A percentile compares a stretch with the other conserved stretches of the same genome.
Conservation (phyloP, 2,797 vertebrate genomes). For the Spinibarbus caldwelli region DNA sequence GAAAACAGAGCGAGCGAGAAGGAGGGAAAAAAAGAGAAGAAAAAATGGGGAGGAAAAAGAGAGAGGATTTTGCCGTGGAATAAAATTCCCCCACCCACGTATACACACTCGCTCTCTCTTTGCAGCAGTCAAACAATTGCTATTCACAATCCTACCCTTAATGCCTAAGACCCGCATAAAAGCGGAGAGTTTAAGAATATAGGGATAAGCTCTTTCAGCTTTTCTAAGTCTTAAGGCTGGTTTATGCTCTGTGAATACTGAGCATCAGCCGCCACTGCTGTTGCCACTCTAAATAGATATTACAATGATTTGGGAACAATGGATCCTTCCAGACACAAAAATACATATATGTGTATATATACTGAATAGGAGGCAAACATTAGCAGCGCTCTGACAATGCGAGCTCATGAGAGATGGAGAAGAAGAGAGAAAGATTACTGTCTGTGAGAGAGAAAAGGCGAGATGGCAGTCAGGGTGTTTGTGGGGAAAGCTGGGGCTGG, state of each 20-base stretch:
- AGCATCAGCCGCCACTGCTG: slow-evolving; percentile 81
- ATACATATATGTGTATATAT: slow-evolving; percentile 82
- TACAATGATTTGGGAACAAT: slow-evolving; percentile 89
- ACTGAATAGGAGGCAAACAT: slow-evolving; percentile 82
- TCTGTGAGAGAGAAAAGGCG: slow-evolving; percentile 80
- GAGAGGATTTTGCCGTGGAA: slow-evolving; percentile 78
- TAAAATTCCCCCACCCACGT: slow-evolving; percentile 84
- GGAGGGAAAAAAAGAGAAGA: background rate
- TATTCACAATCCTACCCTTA: slow-evolving; percentile 88
- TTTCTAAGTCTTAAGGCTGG: slow-evolving; percentile 86
- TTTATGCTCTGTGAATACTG: slow-evolving; percentile 84
- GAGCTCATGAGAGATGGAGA: slow-evolving; percentile 77
- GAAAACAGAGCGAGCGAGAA: slow-evolving; percentile 48
- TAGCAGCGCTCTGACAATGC: slow-evolving; percentile 78
- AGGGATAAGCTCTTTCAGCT: slow-evolving; percentile 87
- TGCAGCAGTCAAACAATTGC: slow-evolving; percentile 85
- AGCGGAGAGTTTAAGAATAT: slow-evolving; percentile 87
- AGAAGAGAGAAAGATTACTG: slow-evolving; percentile 84
- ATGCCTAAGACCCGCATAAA: slow-evolving; percentile 88
- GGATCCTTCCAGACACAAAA: slow-evolving; percentile 83
- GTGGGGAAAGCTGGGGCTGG: slow-evolving; percentile 76
- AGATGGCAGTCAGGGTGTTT: slow-evolving; percentile 83
- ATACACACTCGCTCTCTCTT: slow-evolving; percentile 79
- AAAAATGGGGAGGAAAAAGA: slow-evolving; percentile 70
- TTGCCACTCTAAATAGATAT: slow-evolving; percentile 89